These are phyloP conservation scores for Chalcosyrphus nemorum DNA, from an alignment of 2,888 invertebrate species.

Conservation along the genomic window DNA sequence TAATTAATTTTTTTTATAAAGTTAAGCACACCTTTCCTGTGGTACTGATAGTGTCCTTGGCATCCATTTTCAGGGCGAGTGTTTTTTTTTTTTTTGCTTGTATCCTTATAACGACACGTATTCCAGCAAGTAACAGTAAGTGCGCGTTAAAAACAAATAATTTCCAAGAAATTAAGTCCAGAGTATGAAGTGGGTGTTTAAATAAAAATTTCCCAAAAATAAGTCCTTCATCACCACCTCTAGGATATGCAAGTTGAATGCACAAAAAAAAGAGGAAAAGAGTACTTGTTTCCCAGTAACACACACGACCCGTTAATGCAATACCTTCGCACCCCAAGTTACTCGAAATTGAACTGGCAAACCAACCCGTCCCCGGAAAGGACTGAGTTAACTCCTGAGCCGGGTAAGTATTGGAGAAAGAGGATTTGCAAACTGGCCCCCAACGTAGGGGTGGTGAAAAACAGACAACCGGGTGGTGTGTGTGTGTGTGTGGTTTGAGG, in stretches of 20 bases:
- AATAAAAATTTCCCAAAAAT: background rate
- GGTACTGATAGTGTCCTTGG: constrained; percentile 32
- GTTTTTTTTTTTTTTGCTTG: too few relatives aligned
- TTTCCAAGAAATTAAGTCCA: constrained; percentile 15
- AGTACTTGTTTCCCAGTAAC: constrained; percentile 31
- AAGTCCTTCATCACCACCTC: constrained; percentile 50
- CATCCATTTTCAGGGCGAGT: constrained; percentile 39
- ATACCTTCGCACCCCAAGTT: constrained; percentile 60
- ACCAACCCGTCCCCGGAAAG: constrained; percentile 62
- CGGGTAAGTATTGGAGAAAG: constrained; percentile 48
- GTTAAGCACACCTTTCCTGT: constrained; percentile 54
- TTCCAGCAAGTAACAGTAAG: constrained; percentile 9
- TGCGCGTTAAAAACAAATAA: constrained; percentile 26
- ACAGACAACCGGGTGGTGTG: background rate
- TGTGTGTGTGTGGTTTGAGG: constrained; percentile 66
- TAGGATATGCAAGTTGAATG: constrained; percentile 67
- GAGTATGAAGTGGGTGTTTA: constrained; percentile 7
- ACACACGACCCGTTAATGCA: constrained; percentile 51
- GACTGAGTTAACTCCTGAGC: constrained; percentile 69
- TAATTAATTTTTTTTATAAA: background rate
- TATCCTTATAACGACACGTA: constrained; percentile 13
- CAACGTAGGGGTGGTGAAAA: constrained; percentile 11
- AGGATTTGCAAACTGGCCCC: constrained; percentile 23
- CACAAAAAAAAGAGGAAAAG: constrained; percentile 15
- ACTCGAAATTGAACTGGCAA: constrained; percentile 62